Percentiles rank a stretch among this genome's conserved stretches.
Evolutionary conservation across 2,797 vertebrate genomes (phyloP).

Genomic region (Sitta carolinensis): DNA sequence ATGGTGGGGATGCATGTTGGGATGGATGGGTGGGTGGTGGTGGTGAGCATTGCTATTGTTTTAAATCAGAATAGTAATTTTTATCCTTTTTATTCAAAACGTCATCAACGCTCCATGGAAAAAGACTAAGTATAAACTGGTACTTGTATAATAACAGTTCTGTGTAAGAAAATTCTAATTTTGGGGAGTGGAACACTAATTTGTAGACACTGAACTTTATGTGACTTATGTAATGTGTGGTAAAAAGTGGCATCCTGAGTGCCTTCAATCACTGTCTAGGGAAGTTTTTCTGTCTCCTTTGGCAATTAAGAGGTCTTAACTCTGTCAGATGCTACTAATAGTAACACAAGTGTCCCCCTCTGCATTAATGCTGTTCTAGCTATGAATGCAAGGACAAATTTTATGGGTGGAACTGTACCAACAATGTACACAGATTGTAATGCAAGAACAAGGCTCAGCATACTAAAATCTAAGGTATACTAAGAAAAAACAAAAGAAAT

Average conservation of each 20-base stretch:
- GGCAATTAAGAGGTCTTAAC: neutral
- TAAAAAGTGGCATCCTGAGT: neutral
- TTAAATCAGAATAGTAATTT: neutral
- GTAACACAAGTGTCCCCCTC: neutral
- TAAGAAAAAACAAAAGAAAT: neutral
- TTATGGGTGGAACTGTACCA: neutral
- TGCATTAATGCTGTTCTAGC: neutral
- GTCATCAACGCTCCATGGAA: neutral
- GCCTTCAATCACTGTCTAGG: neutral
- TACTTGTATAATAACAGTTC: neutral
- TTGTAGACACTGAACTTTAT: neutral
- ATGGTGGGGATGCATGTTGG: too few relatives aligned
- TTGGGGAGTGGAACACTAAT: neutral
- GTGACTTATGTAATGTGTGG: neutral
- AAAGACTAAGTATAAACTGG: neutral
- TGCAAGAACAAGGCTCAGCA: neutral
- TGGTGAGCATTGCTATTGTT: accelerated
- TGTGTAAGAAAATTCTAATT: neutral
- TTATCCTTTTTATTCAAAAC: neutral
- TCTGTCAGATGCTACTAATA: neutral
- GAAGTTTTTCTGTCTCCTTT: neutral
- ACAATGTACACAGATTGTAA: neutral
- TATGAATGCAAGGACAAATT: neutral
- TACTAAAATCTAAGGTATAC: neutral
- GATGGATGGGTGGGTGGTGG: neutral